These are phyloP conservation scores for Heloderma charlesbogerti DNA, from an alignment of 2,113 vertebrate species.

Conservation along the genomic window DNA sequence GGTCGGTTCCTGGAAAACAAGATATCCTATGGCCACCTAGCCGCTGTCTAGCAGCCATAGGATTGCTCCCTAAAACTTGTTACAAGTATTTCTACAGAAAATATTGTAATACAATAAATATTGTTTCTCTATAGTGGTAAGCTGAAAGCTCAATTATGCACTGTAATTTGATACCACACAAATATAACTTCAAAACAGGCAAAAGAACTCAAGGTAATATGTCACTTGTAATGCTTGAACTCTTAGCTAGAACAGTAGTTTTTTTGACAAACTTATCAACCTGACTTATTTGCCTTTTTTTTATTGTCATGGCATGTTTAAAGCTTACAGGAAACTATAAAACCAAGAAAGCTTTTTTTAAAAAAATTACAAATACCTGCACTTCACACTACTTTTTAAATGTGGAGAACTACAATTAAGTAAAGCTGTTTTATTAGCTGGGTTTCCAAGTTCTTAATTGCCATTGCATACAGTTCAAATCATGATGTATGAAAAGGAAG, in stretches of 20 bases:
- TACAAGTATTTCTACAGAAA: background rate
- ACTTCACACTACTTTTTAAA: fast-evolving
- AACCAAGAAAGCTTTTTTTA: too few species aligned
- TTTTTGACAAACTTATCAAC: conserved; percentile 14
- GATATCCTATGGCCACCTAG: too few species aligned
- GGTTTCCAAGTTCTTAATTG: background rate
- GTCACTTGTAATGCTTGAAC: conserved; percentile 33
- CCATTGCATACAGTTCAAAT: fast-evolving
- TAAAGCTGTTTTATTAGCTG: background rate
- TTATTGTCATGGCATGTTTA: background rate
- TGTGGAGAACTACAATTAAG: fast-evolving
- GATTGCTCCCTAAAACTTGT: too few species aligned
- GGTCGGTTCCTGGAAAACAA: too few species aligned
- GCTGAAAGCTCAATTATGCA: conserved; percentile 15
- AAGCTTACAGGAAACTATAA: background rate
- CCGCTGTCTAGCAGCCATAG: too few species aligned
- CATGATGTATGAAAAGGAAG: fast-evolving
- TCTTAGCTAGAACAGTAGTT: background rate
- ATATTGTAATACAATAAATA: background rate
- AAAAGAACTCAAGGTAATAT: background rate
- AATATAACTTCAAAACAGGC: background rate
- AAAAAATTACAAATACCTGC: background rate
- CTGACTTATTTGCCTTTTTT: too few species aligned
- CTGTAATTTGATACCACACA: background rate
- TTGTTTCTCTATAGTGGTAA: background rate